These are phyloP conservation scores for Rhinoderma darwinii DNA, from an alignment of 2,113 vertebrate species.

Conservation along the genomic window DNA sequence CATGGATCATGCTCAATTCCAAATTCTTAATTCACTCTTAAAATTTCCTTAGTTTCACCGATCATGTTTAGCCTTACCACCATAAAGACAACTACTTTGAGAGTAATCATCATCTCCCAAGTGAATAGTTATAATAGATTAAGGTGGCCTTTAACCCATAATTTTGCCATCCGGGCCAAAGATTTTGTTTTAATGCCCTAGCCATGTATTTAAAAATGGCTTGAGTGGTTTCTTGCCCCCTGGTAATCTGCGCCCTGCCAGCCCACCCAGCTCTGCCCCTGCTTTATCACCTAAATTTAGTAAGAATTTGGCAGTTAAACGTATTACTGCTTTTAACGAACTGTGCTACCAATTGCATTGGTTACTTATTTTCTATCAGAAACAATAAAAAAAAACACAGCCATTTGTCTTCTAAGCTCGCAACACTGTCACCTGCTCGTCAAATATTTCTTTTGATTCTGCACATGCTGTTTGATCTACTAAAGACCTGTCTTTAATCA, in stretches of 20 bases:
- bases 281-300: not conserved
- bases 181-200: too few relatives aligned
- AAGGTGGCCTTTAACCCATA: too few relatives aligned
- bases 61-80: too few relatives aligned
- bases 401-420: not conserved
- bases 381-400: not conserved
- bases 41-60: too few relatives aligned
- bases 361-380: not conserved
- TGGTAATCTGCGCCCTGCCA: not conserved
- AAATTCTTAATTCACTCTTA: too few relatives aligned
- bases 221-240: not conserved
- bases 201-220: too few relatives aligned
- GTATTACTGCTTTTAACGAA: not conserved
- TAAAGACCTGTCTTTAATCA: not conserved
- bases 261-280: not conserved
- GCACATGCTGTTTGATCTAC: not conserved
- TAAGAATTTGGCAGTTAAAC: not conserved
- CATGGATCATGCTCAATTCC: too few relatives aligned
- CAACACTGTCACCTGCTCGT: not conserved
- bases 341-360: not conserved
- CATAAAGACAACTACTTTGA: too few relatives aligned
- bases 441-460: slow-evolving; percentile 7
- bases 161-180: too few relatives aligned
- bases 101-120: too few relatives aligned
- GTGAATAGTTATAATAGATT: too few relatives aligned